Percentiles rank a stretch among this genome's conserved stretches.
phyloP scores from a whole-genome alignment of 1,140 invertebrate species.

The Trachelipus rathkii region DNA sequence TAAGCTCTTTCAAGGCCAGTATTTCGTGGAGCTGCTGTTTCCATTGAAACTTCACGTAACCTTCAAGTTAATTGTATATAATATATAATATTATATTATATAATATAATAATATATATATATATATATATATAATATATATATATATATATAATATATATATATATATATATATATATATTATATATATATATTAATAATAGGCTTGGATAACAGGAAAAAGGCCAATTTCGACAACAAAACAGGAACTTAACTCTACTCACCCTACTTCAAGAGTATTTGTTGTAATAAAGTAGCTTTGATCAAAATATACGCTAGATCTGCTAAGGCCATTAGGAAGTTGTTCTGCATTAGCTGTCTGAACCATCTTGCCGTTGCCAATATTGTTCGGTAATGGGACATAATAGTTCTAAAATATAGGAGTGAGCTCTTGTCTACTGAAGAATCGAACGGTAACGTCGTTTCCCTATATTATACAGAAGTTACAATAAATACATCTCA shows the following conservation, averaged over 20 bases:
- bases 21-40: slow-evolving; percentile 69
- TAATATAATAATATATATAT: too few species aligned
- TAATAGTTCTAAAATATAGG: slow-evolving; percentile 62
- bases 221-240: slow-evolving; percentile 16
- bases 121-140: too few species aligned
- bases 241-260: slow-evolving; percentile 49
- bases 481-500: neutral
- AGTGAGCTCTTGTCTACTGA: slow-evolving; percentile 56
- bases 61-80: slow-evolving; percentile 49
- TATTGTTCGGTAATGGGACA: slow-evolving; percentile 69
- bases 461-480: slow-evolving; percentile 59
- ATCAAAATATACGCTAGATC: slow-evolving; percentile 82
- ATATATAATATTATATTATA: too few species aligned
- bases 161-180: too few species aligned
- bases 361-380: slow-evolving; percentile 80
- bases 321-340: slow-evolving; percentile 87
- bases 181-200: too few species aligned
- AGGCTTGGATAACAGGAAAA: too few species aligned
- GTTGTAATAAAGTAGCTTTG: slow-evolving; percentile 87
- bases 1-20: slow-evolving; percentile 65
- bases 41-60: slow-evolving; percentile 68
- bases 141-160: too few species aligned
- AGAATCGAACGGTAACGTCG: slow-evolving; percentile 68
- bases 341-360: slow-evolving; percentile 73
- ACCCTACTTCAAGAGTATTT: slow-evolving; percentile 69